phyloP scores from a whole-genome alignment of 2,888 invertebrate genomes.

The Scaptodrosophila latifasciaeformis region DNA sequence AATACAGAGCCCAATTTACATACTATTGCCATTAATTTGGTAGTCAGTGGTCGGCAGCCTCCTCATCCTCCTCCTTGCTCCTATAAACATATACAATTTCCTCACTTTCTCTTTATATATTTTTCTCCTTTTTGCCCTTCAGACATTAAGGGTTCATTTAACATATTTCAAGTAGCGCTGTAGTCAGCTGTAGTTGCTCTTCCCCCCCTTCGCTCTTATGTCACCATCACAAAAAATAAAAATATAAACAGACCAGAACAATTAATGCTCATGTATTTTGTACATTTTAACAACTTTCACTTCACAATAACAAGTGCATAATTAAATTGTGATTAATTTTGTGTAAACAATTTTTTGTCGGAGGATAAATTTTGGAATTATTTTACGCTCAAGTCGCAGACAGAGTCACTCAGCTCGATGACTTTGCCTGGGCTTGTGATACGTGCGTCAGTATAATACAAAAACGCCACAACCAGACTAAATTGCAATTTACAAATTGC shows the following conservation, averaged over 20 bases:
- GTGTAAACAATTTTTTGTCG: constrained; percentile 71
- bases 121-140: no score
- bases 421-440: constrained; percentile 71
- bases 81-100: no score
- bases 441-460: constrained; percentile 71
- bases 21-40: constrained; percentile 58
- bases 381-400: constrained; percentile 69
- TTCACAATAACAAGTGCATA: constrained; percentile 49
- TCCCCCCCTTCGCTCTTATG: no score
- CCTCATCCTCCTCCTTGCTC: no score
- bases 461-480: constrained; percentile 40
- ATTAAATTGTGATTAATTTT: constrained; percentile 66
- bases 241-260: not conserved
- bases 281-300: constrained; percentile 39
- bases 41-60: constrained; percentile 7
- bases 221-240: constrained; percentile 2
- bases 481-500: no score
- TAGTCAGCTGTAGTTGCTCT: constrained; percentile 41
- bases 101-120: no score
- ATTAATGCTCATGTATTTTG: constrained; percentile 35
- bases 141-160: not conserved
- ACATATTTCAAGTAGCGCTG: constrained; percentile 38
- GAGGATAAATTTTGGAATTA: constrained; percentile 74
- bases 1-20: constrained; percentile 41
- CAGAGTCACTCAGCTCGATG: constrained; percentile 41